Evolutionary conservation across 2,888 invertebrate genomes (phyloP), one percentile per base, ranked within the genome.

Genomic region (Megamerina dolium): DNA sequence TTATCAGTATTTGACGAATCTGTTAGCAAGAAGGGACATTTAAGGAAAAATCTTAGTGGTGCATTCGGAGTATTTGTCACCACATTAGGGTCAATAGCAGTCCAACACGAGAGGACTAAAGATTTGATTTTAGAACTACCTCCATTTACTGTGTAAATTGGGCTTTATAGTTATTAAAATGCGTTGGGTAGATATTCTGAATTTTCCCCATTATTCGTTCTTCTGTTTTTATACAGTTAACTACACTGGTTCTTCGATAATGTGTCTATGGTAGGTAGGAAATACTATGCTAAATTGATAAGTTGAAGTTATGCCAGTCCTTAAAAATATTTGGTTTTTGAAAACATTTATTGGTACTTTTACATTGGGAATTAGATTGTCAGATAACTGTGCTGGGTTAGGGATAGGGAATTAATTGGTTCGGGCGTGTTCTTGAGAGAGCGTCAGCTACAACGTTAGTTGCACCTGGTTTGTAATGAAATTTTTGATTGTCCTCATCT

Each of bases 191-290:
- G 10, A 33, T 33, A 19, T 33, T n/a, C 20, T 17, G 18, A 16
- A 33, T 33, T 33, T 32, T 32, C 12, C 32, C 32, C 12, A 32
- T 32, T 10, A 32, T 32, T 4, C 16, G 16, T 32, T 32, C 16
- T 5, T 32, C 32, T 32, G 14, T 14, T 32, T 32, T 32, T n/a
- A 32, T 32, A 12, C 32, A 33, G 30, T 33, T 33, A 12, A 33
- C 18, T 16, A 33, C 18, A 5, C 19, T 12, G 23, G 23, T 19
- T n/a, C 13, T 36, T 13, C 16, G 12, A 10, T 23, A 29, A 23
- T 23, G 23, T 23, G 23, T 23, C 23, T 23, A 23, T 23, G 23
- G 10, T 23, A 23, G 10, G 8, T 23, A 8, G 23, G 23, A 23
- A 23, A 23, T 8, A 10, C 8, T 8, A 23, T 23, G 6, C 10